Conservation (phyloP, 1,140 invertebrate genomes). For the Potamilus streckersoni region DNA sequence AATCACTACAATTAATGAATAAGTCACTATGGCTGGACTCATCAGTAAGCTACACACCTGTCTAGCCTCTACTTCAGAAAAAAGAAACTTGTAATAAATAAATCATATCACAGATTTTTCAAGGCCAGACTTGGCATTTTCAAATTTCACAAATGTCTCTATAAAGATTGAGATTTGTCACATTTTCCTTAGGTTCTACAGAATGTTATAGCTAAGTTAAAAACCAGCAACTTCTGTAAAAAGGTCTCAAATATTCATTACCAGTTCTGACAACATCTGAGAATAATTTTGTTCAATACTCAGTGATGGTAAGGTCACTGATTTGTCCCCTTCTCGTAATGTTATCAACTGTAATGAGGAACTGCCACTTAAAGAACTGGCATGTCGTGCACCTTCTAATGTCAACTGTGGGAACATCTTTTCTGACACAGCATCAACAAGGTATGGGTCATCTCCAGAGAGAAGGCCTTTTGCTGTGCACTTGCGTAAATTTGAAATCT, state of each 20-base stretch:
- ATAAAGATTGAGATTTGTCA: too few species aligned
- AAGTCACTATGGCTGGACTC: too few species aligned
- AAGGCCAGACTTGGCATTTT: too few species aligned
- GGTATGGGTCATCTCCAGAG: conserved; percentile 70
- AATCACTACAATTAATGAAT: too few species aligned
- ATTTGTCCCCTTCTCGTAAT: conserved; percentile 66
- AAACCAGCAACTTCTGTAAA: background rate
- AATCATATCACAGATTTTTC: too few species aligned
- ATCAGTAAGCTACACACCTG: too few species aligned
- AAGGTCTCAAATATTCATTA: conserved; percentile 60
- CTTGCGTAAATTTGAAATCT: background rate
- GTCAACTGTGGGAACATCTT: conserved; percentile 68
- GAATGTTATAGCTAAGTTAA: too few species aligned
- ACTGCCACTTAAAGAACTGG: conserved; percentile 31
- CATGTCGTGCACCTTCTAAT: conserved; percentile 49
- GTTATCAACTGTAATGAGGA: conserved; percentile 65
- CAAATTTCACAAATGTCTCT: too few species aligned
- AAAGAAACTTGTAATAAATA: too few species aligned
- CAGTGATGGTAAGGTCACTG: conserved; percentile 68
- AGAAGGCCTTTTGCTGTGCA: conserved; percentile 51
- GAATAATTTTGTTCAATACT: conserved; percentile 71
- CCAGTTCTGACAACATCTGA: conserved; percentile 70
- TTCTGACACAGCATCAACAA: conserved; percentile 68
- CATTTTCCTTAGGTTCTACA: too few species aligned
- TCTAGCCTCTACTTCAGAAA: too few species aligned